phyloP scores from a whole-genome alignment of 2,113 vertebrate genomes.

The Falcunculus frontatus region DNA sequence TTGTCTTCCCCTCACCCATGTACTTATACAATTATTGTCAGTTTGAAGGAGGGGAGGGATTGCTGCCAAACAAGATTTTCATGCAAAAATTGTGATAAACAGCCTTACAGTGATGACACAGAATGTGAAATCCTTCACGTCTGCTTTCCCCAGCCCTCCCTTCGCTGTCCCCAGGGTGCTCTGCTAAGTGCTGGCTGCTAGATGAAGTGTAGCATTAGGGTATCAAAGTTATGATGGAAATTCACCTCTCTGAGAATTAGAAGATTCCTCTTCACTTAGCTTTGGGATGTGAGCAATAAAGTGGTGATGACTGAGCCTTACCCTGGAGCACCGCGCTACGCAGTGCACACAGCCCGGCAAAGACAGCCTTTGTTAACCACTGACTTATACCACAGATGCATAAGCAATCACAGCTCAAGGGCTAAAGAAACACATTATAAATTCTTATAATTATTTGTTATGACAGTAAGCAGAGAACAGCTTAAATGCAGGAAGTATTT shows the following conservation, averaged over 20 bases:
- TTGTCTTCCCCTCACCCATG: not conserved
- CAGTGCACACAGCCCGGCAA: not conserved
- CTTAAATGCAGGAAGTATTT: not conserved
- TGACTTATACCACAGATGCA: not conserved
- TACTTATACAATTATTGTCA: not conserved
- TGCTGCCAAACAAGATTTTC: not conserved
- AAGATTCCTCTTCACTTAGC: not conserved
- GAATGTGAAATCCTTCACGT: not conserved
- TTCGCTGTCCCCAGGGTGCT: not conserved
- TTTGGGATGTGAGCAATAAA: not conserved
- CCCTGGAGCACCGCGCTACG: fast-evolving
- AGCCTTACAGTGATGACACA: not conserved
- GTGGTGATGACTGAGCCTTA: not conserved
- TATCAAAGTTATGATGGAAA: not conserved
- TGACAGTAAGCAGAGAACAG: not conserved
- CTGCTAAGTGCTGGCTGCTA: not conserved
- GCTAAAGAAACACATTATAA: not conserved
- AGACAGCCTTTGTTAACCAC: not conserved
- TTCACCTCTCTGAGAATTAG: not conserved
- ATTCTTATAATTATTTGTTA: not conserved
- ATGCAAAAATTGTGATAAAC: not conserved
- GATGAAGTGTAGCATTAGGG: not conserved
- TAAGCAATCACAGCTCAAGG: not conserved
- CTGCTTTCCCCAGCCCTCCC: not conserved
- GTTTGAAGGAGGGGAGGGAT: not conserved